Evolutionary conservation across 2,888 invertebrate species (phyloP).

Genomic region (Hirtodrosophila duncani): DNA sequence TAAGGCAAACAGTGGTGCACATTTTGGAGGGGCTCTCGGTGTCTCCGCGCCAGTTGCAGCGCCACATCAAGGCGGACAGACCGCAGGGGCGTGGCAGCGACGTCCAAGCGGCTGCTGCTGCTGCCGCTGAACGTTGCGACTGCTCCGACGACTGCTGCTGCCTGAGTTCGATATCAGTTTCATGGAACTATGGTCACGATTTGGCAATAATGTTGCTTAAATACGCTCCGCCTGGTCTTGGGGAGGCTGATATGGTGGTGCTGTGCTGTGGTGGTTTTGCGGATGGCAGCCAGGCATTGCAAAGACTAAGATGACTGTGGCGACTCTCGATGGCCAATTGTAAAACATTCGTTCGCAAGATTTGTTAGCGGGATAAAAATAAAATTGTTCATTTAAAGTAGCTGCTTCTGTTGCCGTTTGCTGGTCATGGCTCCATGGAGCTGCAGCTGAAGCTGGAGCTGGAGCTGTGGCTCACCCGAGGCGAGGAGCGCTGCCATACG

Average conservation of each 20-base stretch:
- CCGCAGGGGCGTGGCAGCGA: conserved; percentile 39
- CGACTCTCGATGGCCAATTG: conserved; percentile 55
- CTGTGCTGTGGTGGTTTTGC: conserved; percentile 19
- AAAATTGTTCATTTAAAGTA: conserved; percentile 77
- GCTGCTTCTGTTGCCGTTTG: conserved; percentile 73
- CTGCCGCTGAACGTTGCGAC: conserved; percentile 28
- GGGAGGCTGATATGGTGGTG: conserved; percentile 16
- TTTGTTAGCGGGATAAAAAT: conserved; percentile 77
- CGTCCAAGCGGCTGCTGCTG: conserved; percentile 2
- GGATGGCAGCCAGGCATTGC: too few species aligned
- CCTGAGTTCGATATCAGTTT: conserved; percentile 76
- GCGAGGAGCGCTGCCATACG: neutral
- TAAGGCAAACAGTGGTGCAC: conserved; percentile 60
- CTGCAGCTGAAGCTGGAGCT: too few species aligned
- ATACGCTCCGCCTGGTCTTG: conserved; percentile 49
- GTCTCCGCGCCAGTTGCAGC: conserved; percentile 27
- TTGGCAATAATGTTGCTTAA: conserved; percentile 78
- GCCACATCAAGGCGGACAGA: conserved; percentile 58
- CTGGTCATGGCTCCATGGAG: neutral
- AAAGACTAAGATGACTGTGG: too few species aligned
- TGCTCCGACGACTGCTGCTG: neutral
- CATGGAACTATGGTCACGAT: conserved; percentile 79
- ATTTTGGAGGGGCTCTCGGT: conserved; percentile 11
- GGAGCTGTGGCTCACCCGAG: conserved; percentile 8
- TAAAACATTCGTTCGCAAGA: conserved; percentile 76